Conservation (phyloP, 2,888 invertebrate species). For the Tribolium freemani region DNA sequence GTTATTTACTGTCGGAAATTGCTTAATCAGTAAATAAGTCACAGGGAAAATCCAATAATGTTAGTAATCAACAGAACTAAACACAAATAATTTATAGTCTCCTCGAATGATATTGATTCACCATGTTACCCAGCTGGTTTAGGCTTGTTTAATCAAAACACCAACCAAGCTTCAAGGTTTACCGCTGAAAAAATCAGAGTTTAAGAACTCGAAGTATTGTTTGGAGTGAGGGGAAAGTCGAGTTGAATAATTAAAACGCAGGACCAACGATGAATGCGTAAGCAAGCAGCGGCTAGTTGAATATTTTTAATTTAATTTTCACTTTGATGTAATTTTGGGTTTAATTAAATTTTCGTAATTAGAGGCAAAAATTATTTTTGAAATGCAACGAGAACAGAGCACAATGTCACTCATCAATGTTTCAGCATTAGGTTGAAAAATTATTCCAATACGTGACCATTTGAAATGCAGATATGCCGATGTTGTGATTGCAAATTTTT, state of each 20-base stretch:
- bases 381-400: background rate
- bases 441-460: background rate
- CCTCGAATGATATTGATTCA: slow-evolving; percentile 5
- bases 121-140: background rate
- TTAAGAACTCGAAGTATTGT: background rate
- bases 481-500: background rate
- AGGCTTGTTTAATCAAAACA: background rate
- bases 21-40: background rate
- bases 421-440: background rate
- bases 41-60: background rate
- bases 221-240: background rate
- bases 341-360: background rate
- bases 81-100: slow-evolving; percentile 4
- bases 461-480: background rate
- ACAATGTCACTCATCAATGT: background rate
- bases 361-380: background rate
- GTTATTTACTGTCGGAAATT: background rate
- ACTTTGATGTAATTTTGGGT: background rate
- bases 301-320: background rate
- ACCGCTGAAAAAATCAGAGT: background rate
- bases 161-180: background rate
- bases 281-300: background rate
- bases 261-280: background rate
- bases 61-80: background rate
- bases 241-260: background rate